These are phyloP conservation scores for Palythoa caribaeorum DNA, from an alignment of 92 coral and sea anemone species.

Conservation along the genomic window DNA sequence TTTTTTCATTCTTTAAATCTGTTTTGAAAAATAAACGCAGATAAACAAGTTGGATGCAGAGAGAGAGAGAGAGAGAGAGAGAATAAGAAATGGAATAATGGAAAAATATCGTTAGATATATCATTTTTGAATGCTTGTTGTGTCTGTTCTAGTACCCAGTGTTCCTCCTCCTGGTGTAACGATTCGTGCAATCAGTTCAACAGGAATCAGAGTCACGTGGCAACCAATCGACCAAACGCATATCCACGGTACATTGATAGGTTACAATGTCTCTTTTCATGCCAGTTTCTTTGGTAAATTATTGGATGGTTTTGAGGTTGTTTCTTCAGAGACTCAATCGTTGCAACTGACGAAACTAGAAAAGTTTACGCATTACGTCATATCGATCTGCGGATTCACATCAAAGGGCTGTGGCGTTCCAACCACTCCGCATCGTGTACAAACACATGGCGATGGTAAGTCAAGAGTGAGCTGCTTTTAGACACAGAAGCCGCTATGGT, in stretches of 20 bases:
- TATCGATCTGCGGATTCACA: conserved; percentile 46
- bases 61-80: too few relatives aligned
- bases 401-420: conserved; percentile 53
- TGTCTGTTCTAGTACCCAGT: conserved; percentile 28
- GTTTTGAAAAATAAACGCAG: too few relatives aligned
- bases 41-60: too few relatives aligned
- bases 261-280: conserved; percentile 37
- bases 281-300: background rate
- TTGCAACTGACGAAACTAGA: conserved; percentile 12
- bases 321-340: background rate
- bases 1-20: too few relatives aligned
- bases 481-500: background rate
- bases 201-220: conserved; percentile 45
- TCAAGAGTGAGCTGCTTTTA: background rate
- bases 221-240: conserved; percentile 34
- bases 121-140: background rate
- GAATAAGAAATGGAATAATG: too few relatives aligned
- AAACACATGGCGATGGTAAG: conserved; percentile 54
- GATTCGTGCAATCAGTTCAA: conserved; percentile 18
- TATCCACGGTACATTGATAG: conserved; percentile 44
- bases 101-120: background rate
- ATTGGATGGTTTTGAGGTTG: background rate
- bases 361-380: conserved; percentile 48
- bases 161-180: conserved; percentile 14
- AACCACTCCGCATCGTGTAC: background rate